Percentiles rank a stretch among this genome's conserved stretches.
Conservation (phyloP, 2,888 invertebrate species). For the Ichneumoninae sp. region DNA sequence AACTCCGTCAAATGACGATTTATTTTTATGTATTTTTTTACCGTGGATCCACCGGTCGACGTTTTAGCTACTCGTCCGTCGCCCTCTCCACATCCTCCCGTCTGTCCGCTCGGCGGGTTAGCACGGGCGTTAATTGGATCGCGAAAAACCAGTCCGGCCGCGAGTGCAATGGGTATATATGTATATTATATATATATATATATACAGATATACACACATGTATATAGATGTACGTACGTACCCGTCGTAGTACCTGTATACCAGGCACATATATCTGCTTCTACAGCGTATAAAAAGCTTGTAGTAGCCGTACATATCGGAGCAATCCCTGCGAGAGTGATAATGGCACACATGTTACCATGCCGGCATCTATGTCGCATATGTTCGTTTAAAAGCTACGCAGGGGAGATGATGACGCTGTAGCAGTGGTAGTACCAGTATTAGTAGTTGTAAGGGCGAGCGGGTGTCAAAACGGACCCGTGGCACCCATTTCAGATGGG, state of each 20-base stretch:
- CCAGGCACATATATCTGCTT: background rate
- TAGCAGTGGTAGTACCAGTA: slow-evolving; percentile 1
- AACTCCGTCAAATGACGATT: slow-evolving; percentile 61
- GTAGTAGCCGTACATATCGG: slow-evolving; percentile 34
- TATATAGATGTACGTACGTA: background rate
- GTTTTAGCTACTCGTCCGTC: slow-evolving; percentile 36
- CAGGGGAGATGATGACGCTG: slow-evolving; percentile 1
- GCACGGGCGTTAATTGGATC: slow-evolving; percentile 63
- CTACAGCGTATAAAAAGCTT: background rate
- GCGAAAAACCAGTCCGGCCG: slow-evolving; percentile 57
- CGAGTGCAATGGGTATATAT: slow-evolving; percentile 43
- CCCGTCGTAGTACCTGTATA: slow-evolving; percentile 6
- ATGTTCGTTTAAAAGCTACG: slow-evolving; percentile 57
- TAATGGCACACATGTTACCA: slow-evolving; percentile 64
- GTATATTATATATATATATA: slow-evolving; percentile 14
- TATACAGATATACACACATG: background rate
- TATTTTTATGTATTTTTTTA: slow-evolving; percentile 47
- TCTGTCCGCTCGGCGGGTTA: slow-evolving; percentile 17
- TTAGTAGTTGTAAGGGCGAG: background rate
- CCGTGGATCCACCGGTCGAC: slow-evolving; percentile 7
- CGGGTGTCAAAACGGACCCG: background rate
- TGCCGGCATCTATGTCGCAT: slow-evolving; percentile 58
- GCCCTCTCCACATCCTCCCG: slow-evolving; percentile 32
- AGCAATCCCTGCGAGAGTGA: slow-evolving; percentile 60
- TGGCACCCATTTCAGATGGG: background rate